Percentiles rank a stretch among this genome's conserved stretches.
These are phyloP conservation scores for Nesogale talazaci DNA, from an alignment of 2,113 vertebrate species.

Conservation along the genomic window DNA sequence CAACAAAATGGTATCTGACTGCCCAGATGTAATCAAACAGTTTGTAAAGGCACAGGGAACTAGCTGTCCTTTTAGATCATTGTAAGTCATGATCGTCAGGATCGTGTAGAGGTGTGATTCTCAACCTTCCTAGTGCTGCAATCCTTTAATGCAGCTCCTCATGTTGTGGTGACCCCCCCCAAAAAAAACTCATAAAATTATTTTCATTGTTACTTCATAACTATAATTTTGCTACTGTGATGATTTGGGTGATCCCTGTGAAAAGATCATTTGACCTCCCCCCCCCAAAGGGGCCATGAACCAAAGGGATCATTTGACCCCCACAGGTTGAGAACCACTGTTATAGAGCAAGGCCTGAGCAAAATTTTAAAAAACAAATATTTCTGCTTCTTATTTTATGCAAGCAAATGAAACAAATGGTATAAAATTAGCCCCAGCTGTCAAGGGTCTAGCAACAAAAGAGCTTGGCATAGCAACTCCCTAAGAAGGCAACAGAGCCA, in stretches of 20 bases:
- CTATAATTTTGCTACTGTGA: too few species aligned
- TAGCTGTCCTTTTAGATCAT: constrained; percentile 61
- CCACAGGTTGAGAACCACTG: too few species aligned
- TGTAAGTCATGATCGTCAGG: constrained; percentile 45
- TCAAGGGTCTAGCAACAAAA: not conserved
- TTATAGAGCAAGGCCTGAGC: constrained; percentile 65
- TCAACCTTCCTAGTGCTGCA: too few species aligned
- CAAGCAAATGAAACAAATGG: constrained; percentile 11
- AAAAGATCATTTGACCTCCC: too few species aligned
- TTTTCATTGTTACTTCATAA: too few species aligned
- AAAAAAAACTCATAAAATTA: too few species aligned
- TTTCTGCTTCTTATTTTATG: constrained; percentile 45
- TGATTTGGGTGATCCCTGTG: too few species aligned
- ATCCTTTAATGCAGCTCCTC: too few species aligned
- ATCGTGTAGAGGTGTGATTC: constrained; percentile 66
- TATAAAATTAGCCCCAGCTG: constrained; percentile 18
- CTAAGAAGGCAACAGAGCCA: not conserved
- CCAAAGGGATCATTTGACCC: too few species aligned
- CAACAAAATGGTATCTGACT: constrained; percentile 43
- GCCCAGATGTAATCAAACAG: constrained; percentile 69
- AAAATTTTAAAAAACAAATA: constrained; percentile 78
- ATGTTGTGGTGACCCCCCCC: too few species aligned
- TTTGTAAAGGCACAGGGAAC: constrained; percentile 47
- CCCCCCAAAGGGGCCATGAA: too few species aligned
- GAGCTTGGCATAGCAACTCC: not conserved